Percentiles rank a stretch among this genome's conserved stretches.
These are phyloP conservation scores for Hydrocynus forskahlii DNA, from an alignment of 2,797 vertebrate species.

Conservation along the genomic window DNA sequence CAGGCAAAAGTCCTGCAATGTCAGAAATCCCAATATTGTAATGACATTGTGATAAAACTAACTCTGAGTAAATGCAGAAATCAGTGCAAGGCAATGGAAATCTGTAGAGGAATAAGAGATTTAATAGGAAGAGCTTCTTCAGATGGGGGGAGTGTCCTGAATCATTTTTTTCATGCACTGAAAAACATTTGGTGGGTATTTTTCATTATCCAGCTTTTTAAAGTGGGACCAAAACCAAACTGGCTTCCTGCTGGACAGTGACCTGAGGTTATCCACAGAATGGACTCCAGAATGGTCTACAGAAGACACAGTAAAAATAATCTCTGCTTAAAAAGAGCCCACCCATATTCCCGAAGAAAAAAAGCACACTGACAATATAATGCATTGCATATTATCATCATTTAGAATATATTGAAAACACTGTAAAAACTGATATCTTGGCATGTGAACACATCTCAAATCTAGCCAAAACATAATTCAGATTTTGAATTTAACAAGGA, in stretches of 20 bases:
- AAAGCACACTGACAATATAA: not conserved
- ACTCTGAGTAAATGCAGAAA: not conserved
- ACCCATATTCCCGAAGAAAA: not conserved
- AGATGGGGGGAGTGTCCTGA: not conserved
- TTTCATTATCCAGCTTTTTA: conserved; percentile 24
- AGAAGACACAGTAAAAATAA: not conserved
- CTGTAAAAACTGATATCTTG: no score
- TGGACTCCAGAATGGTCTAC: not conserved
- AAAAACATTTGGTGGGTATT: conserved; percentile 17
- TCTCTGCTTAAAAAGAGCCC: not conserved
- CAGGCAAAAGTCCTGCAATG: not conserved
- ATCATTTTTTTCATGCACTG: conserved; percentile 3
- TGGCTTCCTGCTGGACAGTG: conserved; percentile 41
- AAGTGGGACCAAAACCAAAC: conserved; percentile 23
- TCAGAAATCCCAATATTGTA: not conserved
- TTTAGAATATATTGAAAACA: no score
- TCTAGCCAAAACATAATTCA: no score
- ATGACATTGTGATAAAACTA: not conserved
- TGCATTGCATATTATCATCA: not conserved
- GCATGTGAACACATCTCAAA: no score
- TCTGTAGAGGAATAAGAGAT: not conserved
- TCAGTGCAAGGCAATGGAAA: not conserved
- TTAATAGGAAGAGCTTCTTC: not conserved
- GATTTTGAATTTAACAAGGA: no score
- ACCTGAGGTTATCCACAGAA: conserved; percentile 21